Evolutionary conservation across 2,113 vertebrate genomes (phyloP), one percentile per base, ranked within the genome.

Genomic region (Xerus inauris): DNA sequence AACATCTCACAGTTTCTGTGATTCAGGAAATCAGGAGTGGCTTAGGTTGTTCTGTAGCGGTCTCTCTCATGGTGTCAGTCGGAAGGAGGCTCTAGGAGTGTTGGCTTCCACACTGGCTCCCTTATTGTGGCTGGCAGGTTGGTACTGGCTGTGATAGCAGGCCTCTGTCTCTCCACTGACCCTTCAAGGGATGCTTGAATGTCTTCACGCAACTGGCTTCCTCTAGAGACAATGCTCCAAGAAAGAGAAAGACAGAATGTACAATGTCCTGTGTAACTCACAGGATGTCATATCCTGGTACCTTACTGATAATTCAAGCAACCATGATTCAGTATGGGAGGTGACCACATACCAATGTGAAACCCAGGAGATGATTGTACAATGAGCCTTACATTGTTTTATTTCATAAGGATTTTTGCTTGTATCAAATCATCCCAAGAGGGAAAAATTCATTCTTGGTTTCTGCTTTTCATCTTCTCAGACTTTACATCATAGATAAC

Each of bases 381-480:
- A n/a, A n/a, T n/a, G n/a, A n/a, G n/a, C n/a, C n/a, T n/a, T n/a
- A n/a, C n/a, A n/a, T n/a, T n/a, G n/a, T 49, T 84, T 91, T 67
- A 14, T 10, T 0, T 20, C 62, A 49, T 13, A 8, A 54, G 64
- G 80, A 69, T 24, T 95, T 93, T 84, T 57, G 4, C 57, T 92
- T 85, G 30, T 47, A 42, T 75, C 5, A 4, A 45, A 51, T 59
- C 8, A 75, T 6, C 2, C 20, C 2, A 0, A 71, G n/a, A 30
- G 11, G 1, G 10, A 38, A 75, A 67, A n/a, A 73, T 88, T 93
- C 8, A 64, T 45, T 35, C 32, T 9, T n/a, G n/a, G 32, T 13
- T 42, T 83, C 10, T 90, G n/a, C 32, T 94, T 84, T 94, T 93
- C n/a, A 86, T 88, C 19, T 11, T 83, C 82, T 87, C 86, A 40